A percentile compares a stretch with the other conserved stretches of the same genome.
phyloP scores from a whole-genome alignment of 2,113 vertebrate species.

The Hoplias malabaricus region DNA sequence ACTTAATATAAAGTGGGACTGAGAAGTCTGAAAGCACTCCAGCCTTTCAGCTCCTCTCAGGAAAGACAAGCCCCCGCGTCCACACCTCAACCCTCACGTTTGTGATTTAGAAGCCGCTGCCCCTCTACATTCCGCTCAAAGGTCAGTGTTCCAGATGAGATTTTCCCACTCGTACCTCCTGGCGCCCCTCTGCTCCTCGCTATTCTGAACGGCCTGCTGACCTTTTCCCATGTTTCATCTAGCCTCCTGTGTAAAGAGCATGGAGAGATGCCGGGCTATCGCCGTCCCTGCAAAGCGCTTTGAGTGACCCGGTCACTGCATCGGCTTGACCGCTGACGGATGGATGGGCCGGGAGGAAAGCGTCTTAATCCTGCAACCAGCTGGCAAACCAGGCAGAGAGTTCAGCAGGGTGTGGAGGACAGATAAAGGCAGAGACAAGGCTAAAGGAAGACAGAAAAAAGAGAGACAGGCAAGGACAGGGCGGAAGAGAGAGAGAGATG shows the following conservation, averaged over 20 bases:
- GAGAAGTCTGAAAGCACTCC: slow-evolving; percentile 10
- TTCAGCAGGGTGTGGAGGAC: slow-evolving; percentile 57
- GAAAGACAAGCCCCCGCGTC: neutral
- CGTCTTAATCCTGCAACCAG: slow-evolving; percentile 58
- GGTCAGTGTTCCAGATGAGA: slow-evolving; percentile 37
- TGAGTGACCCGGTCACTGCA: neutral
- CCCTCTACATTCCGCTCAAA: slow-evolving; percentile 14
- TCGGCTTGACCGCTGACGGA: slow-evolving; percentile 15
- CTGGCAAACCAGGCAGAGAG: slow-evolving; percentile 61
- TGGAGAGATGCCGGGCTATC: neutral
- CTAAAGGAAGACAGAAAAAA: slow-evolving; percentile 48
- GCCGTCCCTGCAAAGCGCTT: neutral
- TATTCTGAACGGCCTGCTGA: neutral
- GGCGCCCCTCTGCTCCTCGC: slow-evolving; percentile 2
- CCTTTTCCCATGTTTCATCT: slow-evolving; percentile 36
- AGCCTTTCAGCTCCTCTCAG: slow-evolving; percentile 20
- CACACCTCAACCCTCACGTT: neutral
- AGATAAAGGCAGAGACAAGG: slow-evolving; percentile 45
- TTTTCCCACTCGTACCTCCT: neutral
- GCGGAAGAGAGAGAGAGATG: slow-evolving; percentile 19
- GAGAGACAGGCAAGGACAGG: slow-evolving; percentile 4
- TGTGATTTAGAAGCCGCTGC: slow-evolving; percentile 14
- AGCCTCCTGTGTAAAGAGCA: neutral
- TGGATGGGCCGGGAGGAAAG: slow-evolving; percentile 10
- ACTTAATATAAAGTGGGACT: no score